Conservation (phyloP, 2,113 vertebrate species). For the Trichechus manatus region DNA sequence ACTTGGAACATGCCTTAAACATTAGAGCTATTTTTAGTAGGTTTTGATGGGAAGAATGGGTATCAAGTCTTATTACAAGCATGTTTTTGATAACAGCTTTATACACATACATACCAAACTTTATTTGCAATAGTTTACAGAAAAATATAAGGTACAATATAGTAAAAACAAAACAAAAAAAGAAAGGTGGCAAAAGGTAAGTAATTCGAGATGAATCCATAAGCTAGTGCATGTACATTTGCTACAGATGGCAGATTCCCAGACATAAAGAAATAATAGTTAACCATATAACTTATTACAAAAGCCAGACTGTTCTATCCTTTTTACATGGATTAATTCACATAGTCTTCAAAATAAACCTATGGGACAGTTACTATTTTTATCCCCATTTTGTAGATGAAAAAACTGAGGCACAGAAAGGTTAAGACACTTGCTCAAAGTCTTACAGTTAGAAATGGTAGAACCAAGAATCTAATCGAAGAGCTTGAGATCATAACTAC, state of each 20-base stretch:
- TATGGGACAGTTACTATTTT: not conserved
- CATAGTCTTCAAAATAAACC: constrained; percentile 13
- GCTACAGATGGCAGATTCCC: not conserved
- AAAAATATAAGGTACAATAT: not conserved
- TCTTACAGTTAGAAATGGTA: not conserved
- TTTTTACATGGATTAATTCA: constrained; percentile 36
- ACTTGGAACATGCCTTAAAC: not conserved
- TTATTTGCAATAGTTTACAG: constrained; percentile 14
- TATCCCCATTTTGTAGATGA: not conserved
- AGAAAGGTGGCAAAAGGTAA: not conserved
- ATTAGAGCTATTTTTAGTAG: not conserved
- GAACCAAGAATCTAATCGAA: constrained; percentile 1
- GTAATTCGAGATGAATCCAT: constrained; percentile 12
- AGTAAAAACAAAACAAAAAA: not conserved
- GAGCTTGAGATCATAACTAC: constrained; percentile 23
- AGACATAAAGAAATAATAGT: not conserved
- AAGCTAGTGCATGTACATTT: not conserved
- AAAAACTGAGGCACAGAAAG: not conserved
- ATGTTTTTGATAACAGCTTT: constrained; percentile 48
- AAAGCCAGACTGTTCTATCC: not conserved
- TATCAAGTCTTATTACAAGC: constrained; percentile 16
- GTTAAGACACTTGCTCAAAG: constrained; percentile 29
- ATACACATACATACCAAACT: not conserved
- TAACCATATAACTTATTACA: constrained; percentile 15
- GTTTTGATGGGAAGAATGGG: not conserved